Evolutionary conservation across 1,140 invertebrate genomes (phyloP).

Genomic region (Plodia interpunctella): DNA sequence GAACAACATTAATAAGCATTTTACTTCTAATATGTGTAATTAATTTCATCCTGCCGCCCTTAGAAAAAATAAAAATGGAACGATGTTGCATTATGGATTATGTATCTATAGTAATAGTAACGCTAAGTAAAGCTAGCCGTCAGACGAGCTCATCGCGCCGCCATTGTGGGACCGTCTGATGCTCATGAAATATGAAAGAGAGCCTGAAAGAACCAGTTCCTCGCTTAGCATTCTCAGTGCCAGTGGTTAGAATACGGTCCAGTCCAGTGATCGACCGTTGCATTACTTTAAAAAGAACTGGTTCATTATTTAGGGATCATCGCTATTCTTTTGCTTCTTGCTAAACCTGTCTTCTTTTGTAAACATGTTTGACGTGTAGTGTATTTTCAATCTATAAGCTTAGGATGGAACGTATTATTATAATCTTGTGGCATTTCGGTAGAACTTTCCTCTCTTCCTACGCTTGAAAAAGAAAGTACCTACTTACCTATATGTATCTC

Average conservation of each 20-base stretch:
- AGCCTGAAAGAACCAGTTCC: constrained; percentile 54
- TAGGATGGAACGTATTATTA: no score
- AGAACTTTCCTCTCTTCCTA: background rate
- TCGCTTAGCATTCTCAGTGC: constrained; percentile 10
- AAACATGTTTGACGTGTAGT: background rate
- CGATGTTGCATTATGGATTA: background rate
- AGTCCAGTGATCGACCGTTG: background rate
- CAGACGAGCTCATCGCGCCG: constrained; percentile 64
- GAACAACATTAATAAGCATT: no score
- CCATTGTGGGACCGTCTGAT: constrained; percentile 59
- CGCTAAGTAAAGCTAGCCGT: constrained; percentile 27
- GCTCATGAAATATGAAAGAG: constrained; percentile 72
- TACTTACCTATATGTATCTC: no score
- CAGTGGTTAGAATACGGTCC: background rate
- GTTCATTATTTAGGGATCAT: background rate
- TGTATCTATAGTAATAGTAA: background rate
- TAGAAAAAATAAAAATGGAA: background rate
- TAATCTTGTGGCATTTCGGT: constrained; percentile 12
- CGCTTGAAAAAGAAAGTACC: background rate
- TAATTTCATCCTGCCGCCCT: no score
- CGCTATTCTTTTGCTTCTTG: background rate
- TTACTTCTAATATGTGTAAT: no score
- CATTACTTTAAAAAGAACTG: background rate
- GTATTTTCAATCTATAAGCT: no score
- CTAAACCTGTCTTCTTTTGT: background rate